Conservation (phyloP, 2,113 vertebrate genomes). For the Syrrhaptes paradoxus region DNA sequence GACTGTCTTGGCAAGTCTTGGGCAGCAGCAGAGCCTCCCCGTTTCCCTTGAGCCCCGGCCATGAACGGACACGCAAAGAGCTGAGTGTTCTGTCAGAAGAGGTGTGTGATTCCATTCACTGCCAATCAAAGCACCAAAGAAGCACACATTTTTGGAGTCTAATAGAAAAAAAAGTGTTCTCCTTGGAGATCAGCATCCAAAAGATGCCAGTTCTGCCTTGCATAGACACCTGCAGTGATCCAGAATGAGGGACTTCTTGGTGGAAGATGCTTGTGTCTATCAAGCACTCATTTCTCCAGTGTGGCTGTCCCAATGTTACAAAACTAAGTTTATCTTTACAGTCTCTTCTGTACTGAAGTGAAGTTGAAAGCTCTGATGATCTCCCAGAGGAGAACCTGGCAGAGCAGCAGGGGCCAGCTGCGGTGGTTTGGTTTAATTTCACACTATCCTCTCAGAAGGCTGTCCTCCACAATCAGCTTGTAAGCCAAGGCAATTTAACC, state of each 20-base stretch:
- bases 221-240: background rate
- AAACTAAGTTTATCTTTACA: background rate
- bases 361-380: background rate
- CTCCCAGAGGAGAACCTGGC: background rate
- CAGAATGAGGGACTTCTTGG: background rate
- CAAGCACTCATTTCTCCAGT: background rate
- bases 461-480: background rate
- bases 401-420: background rate
- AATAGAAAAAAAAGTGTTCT: background rate
- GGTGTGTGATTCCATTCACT: accelerated
- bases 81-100: background rate
- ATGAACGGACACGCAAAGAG: background rate
- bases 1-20: background rate
- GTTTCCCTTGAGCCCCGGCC: background rate
- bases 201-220: background rate
- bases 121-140: background rate
- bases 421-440: background rate
- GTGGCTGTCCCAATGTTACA: background rate
- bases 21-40: background rate
- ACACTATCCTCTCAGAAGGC: background rate
- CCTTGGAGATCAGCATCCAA: background rate
- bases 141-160: background rate
- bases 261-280: background rate
- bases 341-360: background rate
- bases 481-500: background rate